Evolutionary conservation across 2,113 vertebrate genomes (phyloP).

Genomic region (Nettapus auritus): DNA sequence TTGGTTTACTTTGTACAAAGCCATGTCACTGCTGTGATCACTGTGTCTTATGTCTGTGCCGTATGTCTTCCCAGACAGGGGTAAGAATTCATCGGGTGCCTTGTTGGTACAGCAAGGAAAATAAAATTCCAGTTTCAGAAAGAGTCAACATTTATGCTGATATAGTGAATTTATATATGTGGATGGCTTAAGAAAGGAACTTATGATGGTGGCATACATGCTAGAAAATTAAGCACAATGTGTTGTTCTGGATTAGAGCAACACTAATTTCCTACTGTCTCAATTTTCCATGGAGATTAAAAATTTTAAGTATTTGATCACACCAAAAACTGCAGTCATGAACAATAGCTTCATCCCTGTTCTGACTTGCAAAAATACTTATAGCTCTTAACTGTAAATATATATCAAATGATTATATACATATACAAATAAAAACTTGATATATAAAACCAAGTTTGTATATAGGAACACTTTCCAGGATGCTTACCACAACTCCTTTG

Average conservation of each 20-base stretch:
- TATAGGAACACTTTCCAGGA: background rate
- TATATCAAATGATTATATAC: background rate
- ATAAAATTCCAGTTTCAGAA: no score
- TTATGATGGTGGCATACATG: background rate
- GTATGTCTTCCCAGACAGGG: no score
- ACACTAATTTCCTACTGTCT: background rate
- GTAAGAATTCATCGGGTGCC: no score
- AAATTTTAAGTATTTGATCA: background rate
- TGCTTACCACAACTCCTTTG: background rate
- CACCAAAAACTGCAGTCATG: background rate
- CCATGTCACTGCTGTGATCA: background rate
- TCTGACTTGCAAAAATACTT: background rate
- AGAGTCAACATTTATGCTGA: no score
- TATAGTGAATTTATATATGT: no score
- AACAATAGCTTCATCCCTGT: background rate
- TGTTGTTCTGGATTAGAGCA: background rate
- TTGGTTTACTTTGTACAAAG: background rate
- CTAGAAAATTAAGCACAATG: background rate
- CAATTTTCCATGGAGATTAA: background rate
- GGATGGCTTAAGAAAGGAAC: background rate
- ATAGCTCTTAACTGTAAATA: background rate
- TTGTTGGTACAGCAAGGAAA: no score
- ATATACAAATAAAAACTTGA: background rate
- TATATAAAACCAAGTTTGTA: background rate
- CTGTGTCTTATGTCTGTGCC: no score